A percentile compares a stretch with the other conserved stretches of the same genome.
Conservation (phyloP, 37 sponge, comb jelly and placozoan species). For the Theonella swinhoei region DNA sequence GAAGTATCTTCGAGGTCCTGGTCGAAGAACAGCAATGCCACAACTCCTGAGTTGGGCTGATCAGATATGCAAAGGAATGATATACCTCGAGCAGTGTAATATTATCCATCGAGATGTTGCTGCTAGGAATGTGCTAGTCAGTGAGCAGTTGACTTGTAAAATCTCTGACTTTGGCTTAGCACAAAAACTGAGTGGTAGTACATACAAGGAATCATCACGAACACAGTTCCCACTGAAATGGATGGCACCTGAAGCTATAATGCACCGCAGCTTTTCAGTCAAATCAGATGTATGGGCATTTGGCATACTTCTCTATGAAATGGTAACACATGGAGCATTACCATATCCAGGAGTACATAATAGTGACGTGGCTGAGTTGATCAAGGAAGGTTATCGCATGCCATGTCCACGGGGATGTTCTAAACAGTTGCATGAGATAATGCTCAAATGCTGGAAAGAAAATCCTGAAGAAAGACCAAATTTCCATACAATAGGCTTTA, state of each 20-base stretch:
- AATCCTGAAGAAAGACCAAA: constrained; percentile 42
- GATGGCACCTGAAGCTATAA: constrained; percentile 63
- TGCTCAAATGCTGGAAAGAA: constrained; percentile 56
- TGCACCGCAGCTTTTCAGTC: constrained; percentile 26
- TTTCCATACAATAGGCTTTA: constrained; percentile 40
- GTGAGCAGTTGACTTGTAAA: background rate
- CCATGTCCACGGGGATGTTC: constrained; percentile 19
- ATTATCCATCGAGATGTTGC: constrained; percentile 13
- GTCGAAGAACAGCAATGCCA: background rate
- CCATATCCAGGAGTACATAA: constrained; percentile 33
- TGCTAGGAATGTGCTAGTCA: constrained; percentile 7
- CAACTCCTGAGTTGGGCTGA: background rate
- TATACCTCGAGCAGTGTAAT: background rate
- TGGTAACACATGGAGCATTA: constrained; percentile 33
- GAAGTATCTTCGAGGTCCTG: constrained; percentile 1
- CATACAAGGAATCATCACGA: constrained; percentile 11
- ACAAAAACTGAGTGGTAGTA: constrained; percentile 4
- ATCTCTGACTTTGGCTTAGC: constrained; percentile 13
- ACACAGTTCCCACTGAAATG: constrained; percentile 10
- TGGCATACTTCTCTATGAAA: constrained; percentile 62
- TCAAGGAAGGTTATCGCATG: constrained; percentile 13
- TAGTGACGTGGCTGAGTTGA: background rate
- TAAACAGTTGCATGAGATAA: constrained; percentile 12
- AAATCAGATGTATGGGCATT: constrained; percentile 69
- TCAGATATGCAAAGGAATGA: background rate